Evolutionary conservation across 2,888 invertebrate species (phyloP).

Genomic region (Mythimna ferrago): DNA sequence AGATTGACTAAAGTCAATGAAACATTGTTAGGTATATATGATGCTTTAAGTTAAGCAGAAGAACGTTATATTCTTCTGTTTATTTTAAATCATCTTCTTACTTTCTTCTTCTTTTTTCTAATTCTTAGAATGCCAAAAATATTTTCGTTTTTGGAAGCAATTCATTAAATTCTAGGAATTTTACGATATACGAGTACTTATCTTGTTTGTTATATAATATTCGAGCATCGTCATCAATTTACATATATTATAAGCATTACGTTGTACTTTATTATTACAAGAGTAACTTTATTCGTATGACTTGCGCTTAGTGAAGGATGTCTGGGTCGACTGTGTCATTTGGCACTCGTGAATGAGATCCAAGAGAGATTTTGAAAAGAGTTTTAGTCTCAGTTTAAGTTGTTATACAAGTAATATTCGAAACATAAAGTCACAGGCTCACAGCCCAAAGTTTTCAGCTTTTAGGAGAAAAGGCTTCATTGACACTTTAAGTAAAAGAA

Average conservation of each 20-base stretch:
- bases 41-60: too few species aligned
- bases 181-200: not conserved
- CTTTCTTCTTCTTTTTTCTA: too few species aligned
- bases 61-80: too few species aligned
- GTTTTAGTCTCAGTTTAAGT: slow-evolving; percentile 6
- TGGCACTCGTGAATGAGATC: slow-evolving; percentile 18
- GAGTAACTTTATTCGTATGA: slow-evolving; percentile 44
- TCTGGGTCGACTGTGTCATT: slow-evolving; percentile 50
- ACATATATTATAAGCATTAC: slow-evolving; percentile 17
- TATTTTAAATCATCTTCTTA: not conserved
- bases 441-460: not conserved
- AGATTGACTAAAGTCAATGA: too few species aligned
- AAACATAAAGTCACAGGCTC: not conserved
- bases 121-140: not conserved
- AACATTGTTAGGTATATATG: too few species aligned
- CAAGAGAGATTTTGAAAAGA: slow-evolving; percentile 13
- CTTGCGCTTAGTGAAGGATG: slow-evolving; percentile 50
- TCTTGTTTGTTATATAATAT: too few species aligned
- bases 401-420: not conserved
- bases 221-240: not conserved
- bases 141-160: not conserved
- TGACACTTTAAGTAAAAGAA: not conserved
- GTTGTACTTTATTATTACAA: slow-evolving; percentile 27
- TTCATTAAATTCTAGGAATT: not conserved
- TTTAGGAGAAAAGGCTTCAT: not conserved